phyloP scores from a whole-genome alignment of 2,113 vertebrate species.

The Tragulus kanchil region DNA sequence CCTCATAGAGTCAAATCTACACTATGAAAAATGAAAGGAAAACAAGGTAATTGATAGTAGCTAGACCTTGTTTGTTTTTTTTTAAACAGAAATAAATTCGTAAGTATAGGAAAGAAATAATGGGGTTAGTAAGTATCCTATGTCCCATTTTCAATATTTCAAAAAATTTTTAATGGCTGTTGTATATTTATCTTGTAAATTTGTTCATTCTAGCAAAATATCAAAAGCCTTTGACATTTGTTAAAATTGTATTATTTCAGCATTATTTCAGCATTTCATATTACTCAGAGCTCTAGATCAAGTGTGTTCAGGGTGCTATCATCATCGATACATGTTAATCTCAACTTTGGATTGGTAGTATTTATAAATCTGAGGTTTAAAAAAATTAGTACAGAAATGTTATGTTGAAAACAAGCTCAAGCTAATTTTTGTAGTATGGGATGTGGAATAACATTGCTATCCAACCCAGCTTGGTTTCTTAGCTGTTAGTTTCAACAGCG shows the following conservation, averaged over 20 bases:
- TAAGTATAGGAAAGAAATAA: background rate
- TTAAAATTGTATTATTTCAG: slow-evolving; percentile 32
- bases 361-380: background rate
- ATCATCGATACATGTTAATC: background rate
- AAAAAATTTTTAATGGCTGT: background rate
- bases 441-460: background rate
- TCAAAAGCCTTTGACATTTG: background rate
- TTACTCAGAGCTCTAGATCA: background rate
- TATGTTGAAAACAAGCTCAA: background rate
- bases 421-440: background rate
- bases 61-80: background rate
- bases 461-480: background rate
- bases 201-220: background rate
- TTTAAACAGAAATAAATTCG: background rate
- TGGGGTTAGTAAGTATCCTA: background rate
- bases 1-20: background rate
- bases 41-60: background rate
- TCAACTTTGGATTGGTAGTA: background rate
- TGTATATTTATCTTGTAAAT: background rate
- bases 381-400: background rate
- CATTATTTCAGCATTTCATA: slow-evolving; percentile 3
- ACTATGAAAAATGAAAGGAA: background rate
- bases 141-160: background rate
- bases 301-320: background rate
- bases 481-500: background rate